A percentile compares a stretch with the other conserved stretches of the same genome.
phyloP scores from a whole-genome alignment of 2,797 vertebrate genomes.

The Syngnathus acus region DNA sequence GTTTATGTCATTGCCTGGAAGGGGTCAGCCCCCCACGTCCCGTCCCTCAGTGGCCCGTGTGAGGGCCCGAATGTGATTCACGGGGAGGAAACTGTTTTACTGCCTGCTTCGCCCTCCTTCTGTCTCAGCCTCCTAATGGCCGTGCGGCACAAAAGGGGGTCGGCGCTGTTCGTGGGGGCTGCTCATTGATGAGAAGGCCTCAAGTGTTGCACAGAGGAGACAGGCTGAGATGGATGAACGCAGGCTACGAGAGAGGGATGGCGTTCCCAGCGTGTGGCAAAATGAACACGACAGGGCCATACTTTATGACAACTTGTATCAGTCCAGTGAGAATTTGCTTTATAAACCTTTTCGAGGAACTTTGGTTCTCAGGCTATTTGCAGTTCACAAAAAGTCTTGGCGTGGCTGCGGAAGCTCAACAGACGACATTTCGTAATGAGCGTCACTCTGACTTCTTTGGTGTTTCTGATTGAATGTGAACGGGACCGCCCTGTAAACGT shows the following conservation, averaged over 20 bases:
- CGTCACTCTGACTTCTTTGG: background rate
- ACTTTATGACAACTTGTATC: slow-evolving; percentile 42
- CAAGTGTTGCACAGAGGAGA: slow-evolving; percentile 41
- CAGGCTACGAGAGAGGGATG: slow-evolving; percentile 29
- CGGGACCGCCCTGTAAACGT: background rate
- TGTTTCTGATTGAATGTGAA: slow-evolving; percentile 1
- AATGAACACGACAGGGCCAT: background rate
- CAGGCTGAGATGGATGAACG: slow-evolving; percentile 47
- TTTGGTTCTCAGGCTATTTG: no score
- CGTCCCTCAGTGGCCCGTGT: slow-evolving; percentile 52
- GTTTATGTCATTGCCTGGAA: slow-evolving; percentile 67
- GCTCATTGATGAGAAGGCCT: slow-evolving; percentile 55
- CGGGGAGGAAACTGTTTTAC: slow-evolving; percentile 70
- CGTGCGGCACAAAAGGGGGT: slow-evolving; percentile 54
- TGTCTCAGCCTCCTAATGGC: slow-evolving; percentile 52
- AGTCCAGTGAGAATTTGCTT: background rate
- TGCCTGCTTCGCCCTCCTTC: slow-evolving; percentile 54
- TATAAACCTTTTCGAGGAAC: no score
- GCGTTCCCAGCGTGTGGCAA: slow-evolving; percentile 24
- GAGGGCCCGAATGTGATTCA: slow-evolving; percentile 68
- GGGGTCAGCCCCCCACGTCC: slow-evolving; percentile 46
- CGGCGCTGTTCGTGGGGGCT: slow-evolving; percentile 52
- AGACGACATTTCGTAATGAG: background rate
- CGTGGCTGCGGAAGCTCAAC: no score
- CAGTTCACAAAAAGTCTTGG: no score